Base-by-base conservation (phyloP, 2,113 vertebrate species). In the Aegotheles bennettii region DNA sequence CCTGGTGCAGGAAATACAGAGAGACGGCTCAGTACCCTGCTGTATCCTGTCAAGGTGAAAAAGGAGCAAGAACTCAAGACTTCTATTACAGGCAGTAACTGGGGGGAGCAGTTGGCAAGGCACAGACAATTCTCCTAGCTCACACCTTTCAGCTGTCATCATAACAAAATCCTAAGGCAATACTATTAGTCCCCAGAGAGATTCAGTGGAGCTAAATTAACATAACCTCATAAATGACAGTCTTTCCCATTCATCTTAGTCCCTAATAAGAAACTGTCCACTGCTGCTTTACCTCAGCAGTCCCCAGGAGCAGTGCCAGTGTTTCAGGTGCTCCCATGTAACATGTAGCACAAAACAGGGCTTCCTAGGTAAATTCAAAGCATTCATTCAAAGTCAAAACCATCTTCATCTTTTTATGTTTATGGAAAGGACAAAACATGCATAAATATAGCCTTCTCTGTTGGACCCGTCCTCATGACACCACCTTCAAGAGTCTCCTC, bases 151-250 rank as follows among this genome's bases (percentile, higher is more conserved):
- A 75, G 60, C 63, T 94, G 89, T 54, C 19, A 3, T 59, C 78
- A 79, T 84, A 93, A 94, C 48, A 82, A 84, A 84, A 56, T 10
- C 90, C 77, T 96, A 82, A 87, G 94, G 94, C 92, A 94, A 75
- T 91, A 64, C 64, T 75, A 94, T 68, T 56, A 65, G 84, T 75
- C 70, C 65, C 64, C 15, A 38, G 76, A 64, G 87, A 94, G 47
- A 77, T 60, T 76, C 78, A 65, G 57, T 36, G 43, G 73, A 70
- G 38, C 91, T 89, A 68, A 94, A 95, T 95, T 89, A 89, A 75
- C 77, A 78, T 35, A 82, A 17, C 77, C 60, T 84, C 47, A 24
- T 75, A 77, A 93, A 77, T 47, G 87, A 47, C 77, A 91, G 69
- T 64, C 29, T 91, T 84, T 67, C 29, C 51, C 38, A 75, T 71